A percentile compares a stretch with the other conserved stretches of the same genome.
phyloP scores from a whole-genome alignment of 2,888 invertebrate species.

The Calephelis perditalis region DNA sequence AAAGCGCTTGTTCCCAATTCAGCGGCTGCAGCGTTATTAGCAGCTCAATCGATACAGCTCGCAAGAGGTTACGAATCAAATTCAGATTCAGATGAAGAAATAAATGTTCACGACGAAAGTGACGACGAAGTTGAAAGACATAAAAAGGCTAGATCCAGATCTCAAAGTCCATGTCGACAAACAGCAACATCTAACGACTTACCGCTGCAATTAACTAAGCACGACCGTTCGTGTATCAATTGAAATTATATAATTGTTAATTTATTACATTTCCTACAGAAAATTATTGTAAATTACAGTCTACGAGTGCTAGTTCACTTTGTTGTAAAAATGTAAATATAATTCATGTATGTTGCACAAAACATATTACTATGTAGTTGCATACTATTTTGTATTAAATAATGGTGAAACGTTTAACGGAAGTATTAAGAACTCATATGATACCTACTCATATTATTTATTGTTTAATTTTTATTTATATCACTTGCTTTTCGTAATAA shows the following conservation, averaged over 20 bases:
- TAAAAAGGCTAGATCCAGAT: slow-evolving; percentile 61
- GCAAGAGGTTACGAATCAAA: slow-evolving; percentile 71
- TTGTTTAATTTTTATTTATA: no score
- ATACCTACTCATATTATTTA: no score
- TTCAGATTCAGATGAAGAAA: slow-evolving; percentile 86
- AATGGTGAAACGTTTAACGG: slow-evolving; percentile 25
- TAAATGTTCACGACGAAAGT: slow-evolving; percentile 90
- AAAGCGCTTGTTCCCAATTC: slow-evolving; percentile 85
- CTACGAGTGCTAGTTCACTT: slow-evolving; percentile 1
- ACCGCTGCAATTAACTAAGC: slow-evolving; percentile 84
- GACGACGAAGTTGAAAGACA: slow-evolving; percentile 79
- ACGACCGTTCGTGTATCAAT: slow-evolving; percentile 77
- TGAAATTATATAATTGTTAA: slow-evolving; percentile 44
- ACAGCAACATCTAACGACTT: slow-evolving; percentile 62
- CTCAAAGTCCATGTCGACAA: slow-evolving; percentile 63
- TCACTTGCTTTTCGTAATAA: no score
- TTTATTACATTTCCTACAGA: slow-evolving; percentile 55
- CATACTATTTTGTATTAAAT: not conserved
- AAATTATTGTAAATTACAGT: slow-evolving; percentile 41
- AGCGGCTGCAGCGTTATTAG: slow-evolving; percentile 78
- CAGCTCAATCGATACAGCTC: slow-evolving; percentile 68
- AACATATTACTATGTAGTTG: slow-evolving; percentile 1
- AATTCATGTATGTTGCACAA: slow-evolving; percentile 9
- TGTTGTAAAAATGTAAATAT: slow-evolving; percentile 8
- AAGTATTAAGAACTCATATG: slow-evolving; percentile 13